A percentile compares a stretch with the other conserved stretches of the same genome.
Evolutionary conservation across 2,797 vertebrate species (phyloP).

Genomic region (Peromyscus attwateri): DNA sequence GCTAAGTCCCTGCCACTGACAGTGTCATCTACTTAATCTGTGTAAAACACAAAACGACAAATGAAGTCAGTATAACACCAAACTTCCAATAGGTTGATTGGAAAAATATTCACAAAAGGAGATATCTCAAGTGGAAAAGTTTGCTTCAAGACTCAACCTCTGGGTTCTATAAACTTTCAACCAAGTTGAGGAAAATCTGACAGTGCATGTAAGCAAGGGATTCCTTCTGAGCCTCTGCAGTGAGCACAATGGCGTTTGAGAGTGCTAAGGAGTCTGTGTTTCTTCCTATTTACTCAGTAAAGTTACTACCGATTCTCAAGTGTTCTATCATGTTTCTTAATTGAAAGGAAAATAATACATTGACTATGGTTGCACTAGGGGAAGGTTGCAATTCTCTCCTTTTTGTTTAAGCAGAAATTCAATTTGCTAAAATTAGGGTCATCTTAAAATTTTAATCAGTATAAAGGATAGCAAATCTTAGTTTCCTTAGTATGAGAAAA

Average conservation of each 20-base stretch:
- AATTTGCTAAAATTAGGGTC: constrained; percentile 28
- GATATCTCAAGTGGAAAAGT: constrained; percentile 52
- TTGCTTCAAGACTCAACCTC: constrained; percentile 58
- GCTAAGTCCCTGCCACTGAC: not conserved
- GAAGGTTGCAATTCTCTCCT: not conserved
- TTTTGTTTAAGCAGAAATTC: constrained; percentile 37
- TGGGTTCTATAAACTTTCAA: constrained; percentile 73
- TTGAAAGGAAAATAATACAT: not conserved
- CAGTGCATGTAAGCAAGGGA: constrained; percentile 17
- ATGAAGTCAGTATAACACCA: constrained; percentile 51
- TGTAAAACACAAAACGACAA: constrained; percentile 23
- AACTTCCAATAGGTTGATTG: constrained; percentile 56
- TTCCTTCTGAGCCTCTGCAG: not conserved
- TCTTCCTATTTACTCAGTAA: not conserved
- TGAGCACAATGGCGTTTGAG: constrained; percentile 48
- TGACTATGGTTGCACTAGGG: not conserved
- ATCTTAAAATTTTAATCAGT: constrained; percentile 7
- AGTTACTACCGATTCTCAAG: not conserved
- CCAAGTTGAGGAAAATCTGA: constrained; percentile 53
- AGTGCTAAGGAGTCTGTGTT: constrained; percentile 29
- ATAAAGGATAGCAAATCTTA: not conserved
- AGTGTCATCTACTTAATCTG: not conserved
- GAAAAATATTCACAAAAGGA: constrained; percentile 64
- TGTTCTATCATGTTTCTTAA: not conserved
- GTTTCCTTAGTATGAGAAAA: not conserved